Evolutionary conservation across 2,797 vertebrate species (phyloP), one percentile per base, ranked within the genome.

Genomic region (Lutjanus campechanus): DNA sequence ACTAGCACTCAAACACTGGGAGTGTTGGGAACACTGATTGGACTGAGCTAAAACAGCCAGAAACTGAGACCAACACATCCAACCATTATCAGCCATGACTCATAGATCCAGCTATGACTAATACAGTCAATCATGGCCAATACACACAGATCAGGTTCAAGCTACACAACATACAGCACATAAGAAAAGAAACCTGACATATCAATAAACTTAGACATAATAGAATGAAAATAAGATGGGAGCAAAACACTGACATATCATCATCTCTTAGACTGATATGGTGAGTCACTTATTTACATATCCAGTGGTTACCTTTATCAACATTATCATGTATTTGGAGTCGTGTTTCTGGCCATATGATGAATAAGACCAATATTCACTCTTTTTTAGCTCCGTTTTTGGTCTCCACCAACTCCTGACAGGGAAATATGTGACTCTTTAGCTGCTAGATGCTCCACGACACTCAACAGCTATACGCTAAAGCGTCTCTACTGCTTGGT

Each of bases 31-130:
- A n/a, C 64, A 44, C 29, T 36, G 29, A 55, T 1, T 50, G 44
- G 10, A 47, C 15, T 46, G 51, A 58, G 15, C 19, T 5, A 69
- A 6, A 60, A 6, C 41, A 56, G 49, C 5, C 36, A 69, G 12
- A 19, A 49, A 54, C 59, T 49, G 25, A 15, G 11, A 50, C 17
- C 13, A 53, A 25, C 43, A 46, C 68, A 49, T 55, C 41, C 20
- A 60, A 25, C 49, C 20, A 40, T 43, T 20, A 65, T 55, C 43
- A 50, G 60, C 59, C 16, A 22, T 54, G 51, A 65, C 47, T 65
- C 60, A 70, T 1, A 25, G n/a, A 59, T 20, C n/a, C 25, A 56
- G 46, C 53, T 3, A 25, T 43, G 50, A 61, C 62, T 36, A 65
- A 44, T 11, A 62, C 17, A 58, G 41, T 46, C 12, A 16, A 59